Evolutionary conservation across 2,113 vertebrate genomes (phyloP).

Genomic region (Protobothrops mucrosquamatus): DNA sequence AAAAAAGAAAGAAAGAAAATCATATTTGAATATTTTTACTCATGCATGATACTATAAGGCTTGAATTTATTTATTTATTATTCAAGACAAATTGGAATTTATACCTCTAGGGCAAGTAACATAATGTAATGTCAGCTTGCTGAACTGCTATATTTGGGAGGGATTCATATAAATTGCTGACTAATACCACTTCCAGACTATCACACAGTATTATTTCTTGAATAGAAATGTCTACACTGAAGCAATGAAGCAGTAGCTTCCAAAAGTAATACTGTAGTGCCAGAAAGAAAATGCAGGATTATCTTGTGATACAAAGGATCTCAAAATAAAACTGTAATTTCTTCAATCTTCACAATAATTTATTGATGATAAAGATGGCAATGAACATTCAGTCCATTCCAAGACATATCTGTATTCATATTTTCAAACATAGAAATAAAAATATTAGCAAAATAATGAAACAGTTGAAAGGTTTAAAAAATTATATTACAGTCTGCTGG

Average conservation of each 20-base stretch:
- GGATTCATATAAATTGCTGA: conserved; percentile 20
- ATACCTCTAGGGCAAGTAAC: conserved; percentile 22
- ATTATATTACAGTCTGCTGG: neutral
- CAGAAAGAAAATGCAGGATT: neutral
- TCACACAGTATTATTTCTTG: conserved; percentile 11
- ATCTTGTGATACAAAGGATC: neutral
- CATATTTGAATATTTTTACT: conserved; percentile 34
- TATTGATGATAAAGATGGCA: neutral
- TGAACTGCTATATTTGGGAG: neutral
- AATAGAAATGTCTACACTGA: conserved; percentile 3
- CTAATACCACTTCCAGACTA: conserved; percentile 22
- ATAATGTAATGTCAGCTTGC: conserved; percentile 16
- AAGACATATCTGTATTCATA: neutral
- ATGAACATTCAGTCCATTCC: neutral
- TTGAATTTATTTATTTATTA: conserved; percentile 37
- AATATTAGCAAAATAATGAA: neutral
- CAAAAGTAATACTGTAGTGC: neutral
- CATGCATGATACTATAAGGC: conserved; percentile 4
- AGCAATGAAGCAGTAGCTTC: neutral
- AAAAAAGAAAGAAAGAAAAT: conserved; percentile 24
- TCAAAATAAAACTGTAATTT: neutral
- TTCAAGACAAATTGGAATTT: conserved; percentile 40
- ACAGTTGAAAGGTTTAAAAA: neutral
- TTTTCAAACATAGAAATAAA: neutral
- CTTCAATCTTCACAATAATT: neutral